Conservation (phyloP, 35 echinoderm and acorn worm genomes). For the Amphiura filiformis region DNA sequence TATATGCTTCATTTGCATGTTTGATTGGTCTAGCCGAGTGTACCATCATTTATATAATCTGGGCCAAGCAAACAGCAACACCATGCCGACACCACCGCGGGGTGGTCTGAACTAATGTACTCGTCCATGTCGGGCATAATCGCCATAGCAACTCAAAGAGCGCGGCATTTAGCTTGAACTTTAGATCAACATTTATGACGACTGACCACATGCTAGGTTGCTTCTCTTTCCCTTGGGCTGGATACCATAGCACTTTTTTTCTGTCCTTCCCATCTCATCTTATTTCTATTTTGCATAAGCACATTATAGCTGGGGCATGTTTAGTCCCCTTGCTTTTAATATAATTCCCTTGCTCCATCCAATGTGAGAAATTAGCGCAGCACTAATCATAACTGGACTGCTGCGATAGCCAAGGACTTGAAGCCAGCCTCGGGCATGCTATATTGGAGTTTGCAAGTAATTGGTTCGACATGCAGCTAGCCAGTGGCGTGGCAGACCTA, state of each 20-base stretch:
- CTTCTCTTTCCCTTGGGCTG: background rate
- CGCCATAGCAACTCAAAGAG: conserved; percentile 8
- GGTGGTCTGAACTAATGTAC: background rate
- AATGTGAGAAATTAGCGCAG: background rate
- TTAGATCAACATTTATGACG: background rate
- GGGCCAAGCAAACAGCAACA: background rate
- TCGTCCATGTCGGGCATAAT: background rate
- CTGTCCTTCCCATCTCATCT: background rate
- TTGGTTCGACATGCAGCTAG: background rate
- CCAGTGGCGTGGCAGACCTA: background rate
- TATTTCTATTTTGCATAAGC: background rate
- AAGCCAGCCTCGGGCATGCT: background rate
- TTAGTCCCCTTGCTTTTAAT: conserved; percentile 5
- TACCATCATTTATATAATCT: background rate
- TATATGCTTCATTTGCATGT: background rate
- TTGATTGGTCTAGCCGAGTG: background rate
- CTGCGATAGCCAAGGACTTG: background rate
- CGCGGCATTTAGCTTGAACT: background rate
- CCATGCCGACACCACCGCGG: background rate
- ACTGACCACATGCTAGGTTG: background rate
- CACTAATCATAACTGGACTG: background rate
- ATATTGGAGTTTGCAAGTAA: background rate
- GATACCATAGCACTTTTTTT: background rate
- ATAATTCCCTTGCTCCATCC: background rate
- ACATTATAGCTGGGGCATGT: background rate